These are phyloP conservation scores for Heterochromis multidens DNA, from an alignment of 2,113 vertebrate species.

Conservation along the genomic window DNA sequence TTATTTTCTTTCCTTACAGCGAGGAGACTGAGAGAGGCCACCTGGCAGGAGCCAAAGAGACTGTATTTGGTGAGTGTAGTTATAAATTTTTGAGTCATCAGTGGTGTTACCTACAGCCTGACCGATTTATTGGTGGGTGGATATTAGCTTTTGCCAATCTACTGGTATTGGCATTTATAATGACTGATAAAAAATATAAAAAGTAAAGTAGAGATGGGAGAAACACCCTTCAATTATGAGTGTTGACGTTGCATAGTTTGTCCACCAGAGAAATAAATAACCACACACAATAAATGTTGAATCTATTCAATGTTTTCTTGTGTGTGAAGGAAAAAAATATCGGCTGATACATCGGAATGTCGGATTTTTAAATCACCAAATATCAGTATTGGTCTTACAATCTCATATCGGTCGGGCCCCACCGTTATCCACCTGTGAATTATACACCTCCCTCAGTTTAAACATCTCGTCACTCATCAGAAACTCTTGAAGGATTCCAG, in stretches of 20 bases:
- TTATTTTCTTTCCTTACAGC: conserved; percentile 72
- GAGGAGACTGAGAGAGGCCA: conserved; percentile 80
- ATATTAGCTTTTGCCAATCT: not conserved
- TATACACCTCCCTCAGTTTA: not conserved
- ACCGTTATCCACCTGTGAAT: not conserved
- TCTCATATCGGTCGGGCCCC: not conserved
- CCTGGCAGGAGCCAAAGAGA: conserved; percentile 78
- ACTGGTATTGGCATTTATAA: not conserved
- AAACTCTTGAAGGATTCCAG: not conserved
- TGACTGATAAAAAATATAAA: not conserved
- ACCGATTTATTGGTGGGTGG: not conserved
- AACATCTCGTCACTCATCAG: not conserved
- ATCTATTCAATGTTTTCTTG: not conserved
- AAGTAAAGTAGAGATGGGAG: not conserved
- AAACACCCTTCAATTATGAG: not conserved
- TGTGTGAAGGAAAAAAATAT: not conserved
- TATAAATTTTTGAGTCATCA: not conserved
- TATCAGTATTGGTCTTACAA: not conserved
- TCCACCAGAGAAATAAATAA: not conserved
- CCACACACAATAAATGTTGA: not conserved
- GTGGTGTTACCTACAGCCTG: not conserved
- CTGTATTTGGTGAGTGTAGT: conserved; percentile 82
- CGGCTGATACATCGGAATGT: not conserved
- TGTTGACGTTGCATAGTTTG: not conserved
- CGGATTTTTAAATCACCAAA: fast-evolving